Evolutionary conservation across 2,113 vertebrate genomes (phyloP), one percentile per base, ranked within the genome.

Genomic region (Conger conger): DNA sequence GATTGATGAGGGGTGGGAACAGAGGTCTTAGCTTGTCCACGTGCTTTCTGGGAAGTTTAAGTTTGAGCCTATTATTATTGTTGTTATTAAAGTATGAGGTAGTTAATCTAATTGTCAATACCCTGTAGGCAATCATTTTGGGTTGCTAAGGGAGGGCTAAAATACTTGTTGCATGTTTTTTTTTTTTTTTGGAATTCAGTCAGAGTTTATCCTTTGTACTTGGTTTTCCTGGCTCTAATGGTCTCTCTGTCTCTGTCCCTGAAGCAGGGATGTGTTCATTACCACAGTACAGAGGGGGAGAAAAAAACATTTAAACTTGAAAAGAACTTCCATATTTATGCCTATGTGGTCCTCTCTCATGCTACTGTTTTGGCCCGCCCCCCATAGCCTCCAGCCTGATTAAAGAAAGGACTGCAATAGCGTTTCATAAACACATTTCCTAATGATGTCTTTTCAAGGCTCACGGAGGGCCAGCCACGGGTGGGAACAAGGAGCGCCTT

Each of bases 381-480:
- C 20, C 17, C 36, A 0, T 83, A 23, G 42, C 57, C 60, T 45
- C 79, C 36, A 1, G 30, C 63, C 5, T 30, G 60, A 76, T 50
- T 81, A 81, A 77, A 53, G 79, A 42, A 85, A 45, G 38, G 33
- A 23, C 13, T 36, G 16, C 13, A 23, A 38, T 38, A 45, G 77
- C 4, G 79, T 81, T 63, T 50, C 40, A 33, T 18, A 73, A 81
- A 45, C 30, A 73, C 27, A 30, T 30, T 30, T 53, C 9, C 81
- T 60, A 82, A 54, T 57, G 54, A 60, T 82, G 11, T 82, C 53
- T 82, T 60, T 30, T 83, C 35, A 20, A n/a, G 7, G 40, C 82
- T 50, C 18, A 77, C 35, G 8, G n/a, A 76, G 40, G 37, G 82
- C n/a, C 40, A 76, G 73, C 30, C 8, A 9, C 35, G 35, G 23